Percentiles rank a stretch among this genome's conserved stretches.
Evolutionary conservation across 2,888 invertebrate genomes (phyloP).

Genomic region (Ischnus inquisitorius): DNA sequence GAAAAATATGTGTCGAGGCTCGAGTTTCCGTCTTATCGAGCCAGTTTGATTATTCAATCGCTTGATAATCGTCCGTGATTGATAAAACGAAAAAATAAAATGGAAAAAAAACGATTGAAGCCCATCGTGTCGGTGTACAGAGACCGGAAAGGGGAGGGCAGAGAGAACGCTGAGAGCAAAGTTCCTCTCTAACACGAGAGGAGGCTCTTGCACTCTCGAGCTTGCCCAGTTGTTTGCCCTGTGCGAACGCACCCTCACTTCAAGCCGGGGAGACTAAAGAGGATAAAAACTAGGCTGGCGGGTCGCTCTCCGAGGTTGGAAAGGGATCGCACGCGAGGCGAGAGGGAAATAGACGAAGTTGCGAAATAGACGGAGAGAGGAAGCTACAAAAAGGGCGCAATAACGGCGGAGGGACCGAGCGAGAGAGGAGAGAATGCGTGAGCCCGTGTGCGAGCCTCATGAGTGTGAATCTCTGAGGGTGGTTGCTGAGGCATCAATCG

Average conservation of each 20-base stretch:
- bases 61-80: constrained; percentile 8
- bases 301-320: constrained; percentile 35
- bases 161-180: constrained; percentile 23
- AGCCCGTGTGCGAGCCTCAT: constrained; percentile 39
- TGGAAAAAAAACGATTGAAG: background rate
- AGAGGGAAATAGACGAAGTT: constrained; percentile 13
- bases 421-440: constrained; percentile 64
- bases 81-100: constrained; percentile 2
- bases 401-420: constrained; percentile 29
- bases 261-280: constrained; percentile 51
- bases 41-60: background rate
- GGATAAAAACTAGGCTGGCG: constrained; percentile 61
- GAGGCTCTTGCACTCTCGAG: constrained; percentile 31
- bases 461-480: constrained; percentile 58
- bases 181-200: constrained; percentile 29
- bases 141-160: constrained; percentile 53
- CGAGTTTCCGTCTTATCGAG: background rate
- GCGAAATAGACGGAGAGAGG: constrained; percentile 36
- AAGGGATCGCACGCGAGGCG: background rate
- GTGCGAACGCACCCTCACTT: constrained; percentile 52
- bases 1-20: no score
- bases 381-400: constrained; percentile 24
- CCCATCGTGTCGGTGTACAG: constrained; percentile 1
- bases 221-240: constrained; percentile 36
- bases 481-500: constrained; percentile 79